Evolutionary conservation across 2,888 invertebrate species (phyloP), one percentile per base, ranked within the genome.

Genomic region (Apeira syringaria): DNA sequence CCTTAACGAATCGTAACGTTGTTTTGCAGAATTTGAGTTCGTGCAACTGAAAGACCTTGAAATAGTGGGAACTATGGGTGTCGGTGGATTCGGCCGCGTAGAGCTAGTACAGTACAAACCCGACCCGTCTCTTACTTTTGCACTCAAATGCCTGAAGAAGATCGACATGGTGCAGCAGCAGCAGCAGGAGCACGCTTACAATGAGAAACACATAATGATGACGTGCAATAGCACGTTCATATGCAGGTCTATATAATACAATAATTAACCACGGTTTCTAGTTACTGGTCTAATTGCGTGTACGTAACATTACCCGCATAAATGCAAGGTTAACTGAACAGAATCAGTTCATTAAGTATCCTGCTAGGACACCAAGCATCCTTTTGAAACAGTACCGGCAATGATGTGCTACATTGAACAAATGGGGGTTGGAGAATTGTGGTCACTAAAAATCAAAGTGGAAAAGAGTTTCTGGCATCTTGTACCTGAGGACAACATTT

Each of bases 1-100:
- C n/a, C n/a, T n/a, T n/a, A n/a, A n/a, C n/a, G n/a, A n/a, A n/a
- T n/a, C n/a, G n/a, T n/a, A n/a, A n/a, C n/a, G n/a, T n/a, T n/a
- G n/a, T n/a, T n/a, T n/a, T n/a, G n/a, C 75, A 82, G 94, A 94
- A 66, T 93, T 93, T 70, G 91, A 92, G 13, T 91, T 92, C 48
- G 91, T 98, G 15, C 91, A 93, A 40, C 82, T 98, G 30, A 91
- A 92, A 13, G 96, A 98, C 64, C 86, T 99, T 56, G 95, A 95
- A 62, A 93, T 94, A 46, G 90, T 97, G 9, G 95, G 95, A 11
- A 98, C 97, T 0, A 90, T 98, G 55, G 98, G 98, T 1, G 95
- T 98, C 7, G 98, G 98, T 3, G 98, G 98, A 1, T 98, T 98
- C 69, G 98, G 98, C 0, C 91, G 97, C 1, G 98, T 98, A 0